Percentiles rank a stretch among this genome's conserved stretches.
Evolutionary conservation across 2,888 invertebrate genomes (phyloP).

Genomic region (Nomada lathburiana): DNA sequence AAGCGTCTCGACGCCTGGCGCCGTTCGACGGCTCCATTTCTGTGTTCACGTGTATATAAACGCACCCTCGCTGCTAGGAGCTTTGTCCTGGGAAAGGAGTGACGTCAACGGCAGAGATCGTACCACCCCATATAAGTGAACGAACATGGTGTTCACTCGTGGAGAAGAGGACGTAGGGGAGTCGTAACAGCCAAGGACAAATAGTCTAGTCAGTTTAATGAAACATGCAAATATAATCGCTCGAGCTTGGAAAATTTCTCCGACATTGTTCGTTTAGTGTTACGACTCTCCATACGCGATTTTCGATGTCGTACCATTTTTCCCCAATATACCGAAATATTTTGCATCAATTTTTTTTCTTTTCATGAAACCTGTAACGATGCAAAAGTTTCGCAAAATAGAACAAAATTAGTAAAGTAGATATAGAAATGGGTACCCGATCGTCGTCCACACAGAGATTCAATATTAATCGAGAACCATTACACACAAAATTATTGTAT

Average conservation of each 20-base stretch:
- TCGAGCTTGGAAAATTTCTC: background rate
- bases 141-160: background rate
- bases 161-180: conserved; percentile 2
- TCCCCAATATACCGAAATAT: no score
- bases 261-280: background rate
- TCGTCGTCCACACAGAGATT: no score
- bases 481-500: no score
- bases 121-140: conserved; percentile 45
- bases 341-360: no score
- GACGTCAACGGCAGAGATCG: conserved; percentile 66
- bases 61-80: conserved; percentile 58
- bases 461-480: no score
- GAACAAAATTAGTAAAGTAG: background rate
- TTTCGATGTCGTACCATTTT: background rate
- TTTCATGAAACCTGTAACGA: background rate
- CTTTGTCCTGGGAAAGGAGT: conserved; percentile 61
- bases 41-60: conserved; percentile 44
- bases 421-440: no score
- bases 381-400: background rate
- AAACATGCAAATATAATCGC: conserved; percentile 8
- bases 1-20: conserved; percentile 67
- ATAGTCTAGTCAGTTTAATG: conserved; percentile 12
- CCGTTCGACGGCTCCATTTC: conserved; percentile 36
- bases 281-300: background rate
- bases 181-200: conserved; percentile 11